These are phyloP conservation scores for Drosophila micromelanica DNA, from an alignment of 1,140 invertebrate species.

Conservation along the genomic window DNA sequence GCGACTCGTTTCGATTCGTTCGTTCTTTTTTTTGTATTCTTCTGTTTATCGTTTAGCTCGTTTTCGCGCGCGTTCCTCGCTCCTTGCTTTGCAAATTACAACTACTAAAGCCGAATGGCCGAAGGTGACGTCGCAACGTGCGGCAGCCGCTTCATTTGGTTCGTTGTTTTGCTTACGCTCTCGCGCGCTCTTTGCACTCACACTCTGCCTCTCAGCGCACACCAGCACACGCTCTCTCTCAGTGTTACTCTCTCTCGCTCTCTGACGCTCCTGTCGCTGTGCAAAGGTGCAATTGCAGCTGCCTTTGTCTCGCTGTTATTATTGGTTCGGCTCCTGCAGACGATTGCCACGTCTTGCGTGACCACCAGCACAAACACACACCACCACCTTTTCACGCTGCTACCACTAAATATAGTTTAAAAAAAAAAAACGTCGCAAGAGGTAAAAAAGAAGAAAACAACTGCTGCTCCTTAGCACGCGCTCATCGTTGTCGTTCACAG, in stretches of 20 bases:
- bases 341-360: constrained; percentile 71
- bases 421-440: constrained; percentile 41
- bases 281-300: constrained; percentile 82
- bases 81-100: constrained; percentile 79
- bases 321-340: constrained; percentile 36
- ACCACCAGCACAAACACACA: constrained; percentile 57
- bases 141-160: constrained; percentile 44
- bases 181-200: constrained; percentile 16
- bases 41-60: constrained; percentile 40
- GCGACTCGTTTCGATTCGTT: constrained; percentile 17
- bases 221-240: neutral
- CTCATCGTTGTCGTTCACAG: constrained; percentile 52
- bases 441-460: constrained; percentile 33
- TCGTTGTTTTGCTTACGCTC: constrained; percentile 37
- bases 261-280: constrained; percentile 54
- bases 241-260: constrained; percentile 13
- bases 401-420: constrained; percentile 73
- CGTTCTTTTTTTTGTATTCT: constrained; percentile 40
- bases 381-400: constrained; percentile 61
- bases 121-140: constrained; percentile 67
- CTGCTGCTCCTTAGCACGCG: constrained; percentile 63
- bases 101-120: constrained; percentile 61
- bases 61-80: constrained; percentile 76
- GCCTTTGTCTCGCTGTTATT: constrained; percentile 60
- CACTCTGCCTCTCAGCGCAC: neutral